Base-by-base conservation (phyloP, 2,888 invertebrate genomes). In the Eledona agricola region DNA sequence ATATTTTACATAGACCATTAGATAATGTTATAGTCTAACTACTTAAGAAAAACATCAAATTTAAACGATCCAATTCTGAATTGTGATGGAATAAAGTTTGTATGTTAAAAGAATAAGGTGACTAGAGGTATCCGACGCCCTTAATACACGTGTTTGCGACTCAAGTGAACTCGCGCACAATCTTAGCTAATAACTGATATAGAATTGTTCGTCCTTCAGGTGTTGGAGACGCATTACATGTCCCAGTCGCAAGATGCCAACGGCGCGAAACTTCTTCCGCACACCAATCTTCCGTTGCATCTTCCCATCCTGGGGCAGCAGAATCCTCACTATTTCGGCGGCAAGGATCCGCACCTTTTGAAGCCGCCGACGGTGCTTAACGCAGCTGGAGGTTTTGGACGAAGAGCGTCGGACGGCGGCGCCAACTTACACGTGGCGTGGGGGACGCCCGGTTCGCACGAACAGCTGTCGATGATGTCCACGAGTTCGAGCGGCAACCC, bases 391-490 rank as follows among this genome's bases (percentile, higher is more conserved):
- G 85, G 88, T 35, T 92, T 93, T 77, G 93, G 93, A 3, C 83
- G 96, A 23, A 85, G 96, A 63, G 96, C 96, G 38, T 96, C 96
- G 57, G 96, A 96, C 79, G 96, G 96, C 63, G 96, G 96, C 47
- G 95, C 96, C 43, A 94, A 96, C 79, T 84, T 96, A 59, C 90
- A 90, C 63, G 85, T 87, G 72, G 69, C 69, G 6, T 83, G 83
- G 79, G 83, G 73, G 3, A 61, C 71, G 68, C 68, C 77, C 67
- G 69, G 78, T 65, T 65, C 78, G 58, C 69, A 81, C 68, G 81
- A 71, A 66, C 79, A 67, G 61, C 80, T 59, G 70, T 81, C 64
- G 69, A 78, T 49, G 66, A 80, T 59, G 80, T 80, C 70, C 60
- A 78, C 53, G 59, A 79, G 55, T 76, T 80, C 73, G 71, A 80